A percentile compares a stretch with the other conserved stretches of the same genome.
These are phyloP conservation scores for Atta colombica DNA, from an alignment of 1,140 invertebrate species.

Conservation along the genomic window DNA sequence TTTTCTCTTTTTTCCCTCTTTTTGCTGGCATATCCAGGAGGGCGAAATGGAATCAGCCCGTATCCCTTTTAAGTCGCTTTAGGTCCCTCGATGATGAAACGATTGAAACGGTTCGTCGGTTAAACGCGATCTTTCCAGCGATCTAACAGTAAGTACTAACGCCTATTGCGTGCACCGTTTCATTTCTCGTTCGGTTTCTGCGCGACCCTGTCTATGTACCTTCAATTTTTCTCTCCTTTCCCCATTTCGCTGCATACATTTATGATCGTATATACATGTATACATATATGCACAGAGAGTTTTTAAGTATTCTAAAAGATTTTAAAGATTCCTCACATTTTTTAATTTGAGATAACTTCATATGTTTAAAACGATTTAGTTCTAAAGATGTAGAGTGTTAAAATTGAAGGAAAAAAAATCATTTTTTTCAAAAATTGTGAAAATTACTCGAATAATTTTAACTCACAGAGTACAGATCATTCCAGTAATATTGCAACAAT, in stretches of 20 bases:
- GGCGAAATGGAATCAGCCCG: background rate
- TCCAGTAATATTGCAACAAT: too few relatives aligned
- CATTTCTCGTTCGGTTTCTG: background rate
- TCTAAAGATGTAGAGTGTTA: too few relatives aligned
- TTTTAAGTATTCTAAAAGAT: too few relatives aligned
- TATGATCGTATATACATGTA: background rate
- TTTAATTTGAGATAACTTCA: too few relatives aligned
- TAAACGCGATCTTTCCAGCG: slow-evolving; percentile 1
- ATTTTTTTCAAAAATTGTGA: too few relatives aligned
- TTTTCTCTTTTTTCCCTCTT: background rate
- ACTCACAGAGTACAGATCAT: too few relatives aligned
- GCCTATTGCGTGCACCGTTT: background rate
- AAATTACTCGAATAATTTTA: too few relatives aligned
- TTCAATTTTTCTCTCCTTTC: slow-evolving; percentile 12
- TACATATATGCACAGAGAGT: too few relatives aligned
- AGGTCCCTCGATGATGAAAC: slow-evolving; percentile 38
- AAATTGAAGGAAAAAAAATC: too few relatives aligned
- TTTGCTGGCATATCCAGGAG: background rate
- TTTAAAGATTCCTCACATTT: too few relatives aligned
- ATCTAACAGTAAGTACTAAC: slow-evolving; percentile 21
- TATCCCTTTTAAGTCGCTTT: slow-evolving; percentile 36
- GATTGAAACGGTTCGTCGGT: slow-evolving; percentile 23
- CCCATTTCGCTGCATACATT: slow-evolving; percentile 17
- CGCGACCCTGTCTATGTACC: background rate
- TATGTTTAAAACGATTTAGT: too few relatives aligned